These are phyloP conservation scores for Andrena bicolor DNA, from an alignment of 2,888 invertebrate species.

Conservation along the genomic window DNA sequence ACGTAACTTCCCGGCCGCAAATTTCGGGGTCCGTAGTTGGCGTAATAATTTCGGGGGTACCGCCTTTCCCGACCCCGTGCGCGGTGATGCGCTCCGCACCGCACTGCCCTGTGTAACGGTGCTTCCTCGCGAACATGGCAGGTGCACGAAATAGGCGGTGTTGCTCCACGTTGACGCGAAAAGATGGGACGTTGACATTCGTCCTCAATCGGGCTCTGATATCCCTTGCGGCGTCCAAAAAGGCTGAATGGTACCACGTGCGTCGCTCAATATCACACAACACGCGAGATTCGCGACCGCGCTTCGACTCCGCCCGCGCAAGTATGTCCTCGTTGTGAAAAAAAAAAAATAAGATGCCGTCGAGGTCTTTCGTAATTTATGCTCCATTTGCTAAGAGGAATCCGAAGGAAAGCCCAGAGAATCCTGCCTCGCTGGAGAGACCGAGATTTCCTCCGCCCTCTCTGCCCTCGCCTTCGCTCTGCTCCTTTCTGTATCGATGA, in stretches of 20 bases:
- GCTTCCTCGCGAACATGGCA: slow-evolving; percentile 64
- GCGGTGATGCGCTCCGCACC: slow-evolving; percentile 68
- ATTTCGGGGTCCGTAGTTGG: slow-evolving; percentile 47
- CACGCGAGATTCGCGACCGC: not conserved
- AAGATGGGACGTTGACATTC: slow-evolving; percentile 26
- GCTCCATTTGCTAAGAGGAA: slow-evolving; percentile 67
- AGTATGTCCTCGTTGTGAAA: slow-evolving; percentile 3
- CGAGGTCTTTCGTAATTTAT: slow-evolving; percentile 59
- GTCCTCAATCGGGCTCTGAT: slow-evolving; percentile 2
- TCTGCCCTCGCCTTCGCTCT: slow-evolving; percentile 31
- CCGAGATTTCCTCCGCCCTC: slow-evolving; percentile 47
- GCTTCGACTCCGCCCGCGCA: not conserved
- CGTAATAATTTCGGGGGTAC: slow-evolving; percentile 58
- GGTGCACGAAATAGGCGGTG: slow-evolving; percentile 67
- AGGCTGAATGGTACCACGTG: not conserved
- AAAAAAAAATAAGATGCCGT: slow-evolving; percentile 17
- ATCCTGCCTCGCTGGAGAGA: slow-evolving; percentile 41
- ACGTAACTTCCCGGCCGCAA: slow-evolving; percentile 44
- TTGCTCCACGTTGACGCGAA: slow-evolving; percentile 5
- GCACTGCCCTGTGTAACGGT: slow-evolving; percentile 69
- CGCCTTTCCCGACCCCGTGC: slow-evolving; percentile 9
- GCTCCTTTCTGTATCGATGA: slow-evolving; percentile 13
- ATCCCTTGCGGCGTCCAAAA: not conserved
- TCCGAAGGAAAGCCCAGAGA: slow-evolving; percentile 60
- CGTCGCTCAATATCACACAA: not conserved